Base-by-base conservation (phyloP, 2,113 vertebrate genomes). In the Melanostigma gelatinosum region DNA sequence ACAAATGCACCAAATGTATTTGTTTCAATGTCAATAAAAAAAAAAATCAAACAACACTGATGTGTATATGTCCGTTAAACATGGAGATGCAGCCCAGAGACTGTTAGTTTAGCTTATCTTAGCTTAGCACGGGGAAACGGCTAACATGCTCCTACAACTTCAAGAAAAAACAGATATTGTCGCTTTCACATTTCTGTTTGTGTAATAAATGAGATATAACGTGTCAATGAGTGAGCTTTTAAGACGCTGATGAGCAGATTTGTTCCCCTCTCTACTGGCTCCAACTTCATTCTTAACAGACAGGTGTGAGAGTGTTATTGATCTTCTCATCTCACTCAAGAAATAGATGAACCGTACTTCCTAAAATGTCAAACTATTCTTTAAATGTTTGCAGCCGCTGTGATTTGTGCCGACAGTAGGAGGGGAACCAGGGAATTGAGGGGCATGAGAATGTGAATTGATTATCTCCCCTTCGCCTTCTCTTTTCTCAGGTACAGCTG, bases 401-500 rank as follows among this genome's bases (percentile, higher is more conserved):
- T 72, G 3, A 48, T 57, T 38, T 38, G 20, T 62, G 24, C 1
- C 1, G 11, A 36, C 11, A 40, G 9, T 22, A 7, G 34, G 40
- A 22, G 50, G 27, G 22, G 24, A 13, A 52, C 13, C 27, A 54
- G 12, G 62, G 15, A 52, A 18, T 52, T 12, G 6, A 68, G 1
- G 13, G 4, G 63, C 5, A 48, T 13, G 9, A 58, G 10, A 44
- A 20, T 70, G 8, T 29, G 16, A 67, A 64, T 42, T 20, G 12
- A 32, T 38, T 3, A 57, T 64, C 3, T 3, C 11, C 22, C 2
- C 18, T 18, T 32, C 16, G 1, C n/a, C 32, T 60, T 68, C 5
- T 54, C 11, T 27, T 34, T 54, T 65, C 67, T 83, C 91, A 99
- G 98, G 98, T 93, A 99, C 97, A 7, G 98, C 97, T 57, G 98